These are phyloP conservation scores for Hemithea aestivaria DNA, from an alignment of 2,888 invertebrate species.

Conservation along the genomic window DNA sequence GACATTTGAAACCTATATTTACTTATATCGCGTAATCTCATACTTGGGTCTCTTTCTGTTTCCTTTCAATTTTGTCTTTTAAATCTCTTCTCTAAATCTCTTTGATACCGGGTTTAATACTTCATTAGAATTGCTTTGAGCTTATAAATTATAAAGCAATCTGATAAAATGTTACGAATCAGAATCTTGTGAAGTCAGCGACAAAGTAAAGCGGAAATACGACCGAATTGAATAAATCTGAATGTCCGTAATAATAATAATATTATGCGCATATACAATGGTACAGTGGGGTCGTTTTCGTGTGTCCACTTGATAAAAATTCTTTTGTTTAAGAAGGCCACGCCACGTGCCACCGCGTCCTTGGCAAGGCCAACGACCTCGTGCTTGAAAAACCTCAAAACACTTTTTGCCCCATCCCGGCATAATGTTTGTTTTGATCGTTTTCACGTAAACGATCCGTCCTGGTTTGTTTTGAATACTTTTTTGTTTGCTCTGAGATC, in stretches of 20 bases:
- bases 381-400: conserved; percentile 48
- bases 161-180: not conserved
- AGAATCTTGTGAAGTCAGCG: conserved; percentile 2
- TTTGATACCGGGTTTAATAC: not conserved
- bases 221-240: conserved; percentile 8
- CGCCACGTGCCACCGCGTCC: conserved; percentile 71
- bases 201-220: conserved; percentile 6
- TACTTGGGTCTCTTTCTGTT: conserved; percentile 15
- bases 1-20: conserved; percentile 50
- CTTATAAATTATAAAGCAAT: no score
- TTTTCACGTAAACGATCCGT: conserved; percentile 64
- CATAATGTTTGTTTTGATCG: conserved; percentile 74
- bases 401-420: conserved; percentile 58
- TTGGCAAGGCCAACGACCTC: conserved; percentile 69
- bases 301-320: conserved; percentile 42
- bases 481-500: conserved; percentile 42
- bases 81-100: conserved; percentile 1
- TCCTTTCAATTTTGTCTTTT: conserved; percentile 3
- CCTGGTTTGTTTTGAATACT: conserved; percentile 49
- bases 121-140: not conserved
- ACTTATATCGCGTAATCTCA: conserved; percentile 28
- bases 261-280: conserved; percentile 9
- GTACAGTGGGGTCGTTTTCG: conserved; percentile 19
- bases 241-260: conserved; percentile 6
- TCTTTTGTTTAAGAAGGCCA: conserved; percentile 49